Evolutionary conservation across 2,888 invertebrate genomes (phyloP), one percentile per base, ranked within the genome.

Genomic region (Amiota minor): DNA sequence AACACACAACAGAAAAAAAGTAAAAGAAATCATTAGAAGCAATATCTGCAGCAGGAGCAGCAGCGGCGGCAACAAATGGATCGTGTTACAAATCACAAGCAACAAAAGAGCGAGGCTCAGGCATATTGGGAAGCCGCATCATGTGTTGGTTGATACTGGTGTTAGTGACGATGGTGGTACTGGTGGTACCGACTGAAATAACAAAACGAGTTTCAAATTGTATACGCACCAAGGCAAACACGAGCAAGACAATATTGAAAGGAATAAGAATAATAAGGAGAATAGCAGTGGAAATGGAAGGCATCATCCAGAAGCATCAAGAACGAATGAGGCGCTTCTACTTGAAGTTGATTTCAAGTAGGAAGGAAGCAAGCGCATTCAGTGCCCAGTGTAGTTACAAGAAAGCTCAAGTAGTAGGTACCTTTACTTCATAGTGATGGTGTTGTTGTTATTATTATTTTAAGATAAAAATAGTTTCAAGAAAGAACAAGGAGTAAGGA

Each of bases 51-150:
- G 76, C 83, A 82, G 59, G 4, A 18, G 59, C 78, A 75, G 75
- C 82, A 78, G 79, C 81, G 74, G 68, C 59, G n/a, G 77, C 84
- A 81, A 84, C 79, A 77, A 85, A 85, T 79, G 83, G 84, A 83
- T 83, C 83, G 83, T 82, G 83, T 83, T 85, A 83, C 83, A 83
- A 85, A 84, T 84, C 84, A 83, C 82, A 79, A 76, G 67, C 75
- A 78, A 77, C 77, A 55, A 74, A 76, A 77, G 78, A 77, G 75
- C 79, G 79, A 76, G 75, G 75, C 35, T 0, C 35, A 18, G 67
- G 65, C 23, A 68, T 55, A n/a, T n/a, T 55, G 64, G 65, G 59
- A 47, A 61, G 45, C 64, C 16, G 35, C 47, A 69, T 64, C 14
- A 35, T 49, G 61, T 53, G 47, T 14, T 47, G 55, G 46, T 16